Percentiles rank a stretch among this genome's conserved stretches.
These are phyloP conservation scores for Drymodes brunneopygia DNA, from an alignment of 2,113 vertebrate species.

Conservation along the genomic window DNA sequence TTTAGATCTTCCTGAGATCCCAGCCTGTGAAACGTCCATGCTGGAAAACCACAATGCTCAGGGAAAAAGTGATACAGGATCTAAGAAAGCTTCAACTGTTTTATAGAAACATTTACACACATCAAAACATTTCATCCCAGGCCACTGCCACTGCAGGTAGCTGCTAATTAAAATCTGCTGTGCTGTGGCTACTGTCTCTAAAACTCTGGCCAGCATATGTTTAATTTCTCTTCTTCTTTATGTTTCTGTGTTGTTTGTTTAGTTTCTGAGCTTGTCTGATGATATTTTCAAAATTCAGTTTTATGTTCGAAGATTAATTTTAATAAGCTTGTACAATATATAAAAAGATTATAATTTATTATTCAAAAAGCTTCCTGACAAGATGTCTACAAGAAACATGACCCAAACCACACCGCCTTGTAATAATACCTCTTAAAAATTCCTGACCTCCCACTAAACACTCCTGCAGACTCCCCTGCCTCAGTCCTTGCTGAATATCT, in stretches of 20 bases:
- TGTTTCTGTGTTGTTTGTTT: neutral
- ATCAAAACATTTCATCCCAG: constrained; percentile 51
- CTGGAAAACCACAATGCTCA: neutral
- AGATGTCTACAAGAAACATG: constrained; percentile 40
- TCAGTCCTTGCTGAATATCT: neutral
- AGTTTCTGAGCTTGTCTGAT: neutral
- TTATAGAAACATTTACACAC: constrained; percentile 47
- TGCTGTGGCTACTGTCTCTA: constrained; percentile 46
- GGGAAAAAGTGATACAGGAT: neutral
- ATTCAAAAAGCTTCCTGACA: constrained; percentile 64
- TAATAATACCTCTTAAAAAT: constrained; percentile 69
- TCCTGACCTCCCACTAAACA: constrained; percentile 67
- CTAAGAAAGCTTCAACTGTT: constrained; percentile 32
- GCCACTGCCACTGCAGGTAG: constrained; percentile 54
- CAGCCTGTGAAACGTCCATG: neutral
- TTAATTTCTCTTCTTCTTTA: neutral
- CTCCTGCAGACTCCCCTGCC: constrained; percentile 43
- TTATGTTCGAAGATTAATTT: constrained; percentile 30
- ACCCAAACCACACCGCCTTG: constrained; percentile 63
- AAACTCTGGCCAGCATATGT: constrained; percentile 41
- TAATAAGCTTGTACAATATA: constrained; percentile 40
- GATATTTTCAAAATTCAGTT: constrained; percentile 20
- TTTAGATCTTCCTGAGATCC: neutral
- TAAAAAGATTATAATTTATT: constrained; percentile 71
- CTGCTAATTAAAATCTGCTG: constrained; percentile 56